Conservation (phyloP, 92 coral and sea anemone genomes). For the Epizoanthus rinbou region DNA sequence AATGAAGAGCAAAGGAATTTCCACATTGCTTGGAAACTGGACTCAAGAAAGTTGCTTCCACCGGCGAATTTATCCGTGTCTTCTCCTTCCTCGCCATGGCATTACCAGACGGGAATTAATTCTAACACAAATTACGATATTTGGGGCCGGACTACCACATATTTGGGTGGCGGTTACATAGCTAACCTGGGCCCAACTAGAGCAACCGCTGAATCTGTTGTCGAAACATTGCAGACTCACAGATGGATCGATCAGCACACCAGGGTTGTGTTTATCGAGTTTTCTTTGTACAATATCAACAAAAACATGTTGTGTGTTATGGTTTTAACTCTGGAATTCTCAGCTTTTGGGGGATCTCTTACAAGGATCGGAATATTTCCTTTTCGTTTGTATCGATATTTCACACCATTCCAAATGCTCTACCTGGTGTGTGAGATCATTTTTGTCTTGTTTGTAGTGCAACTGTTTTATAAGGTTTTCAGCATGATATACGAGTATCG, state of each 20-base stretch:
- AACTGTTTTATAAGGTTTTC: slow-evolving; percentile 46
- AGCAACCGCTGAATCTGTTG: slow-evolving; percentile 32
- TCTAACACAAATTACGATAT: slow-evolving; percentile 63
- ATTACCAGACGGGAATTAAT: slow-evolving; percentile 54
- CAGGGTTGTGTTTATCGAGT: slow-evolving; percentile 63
- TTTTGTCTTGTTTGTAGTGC: slow-evolving; percentile 63
- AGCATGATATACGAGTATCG: slow-evolving; percentile 49
- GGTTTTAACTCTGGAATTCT: slow-evolving; percentile 54
- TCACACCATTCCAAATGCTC: slow-evolving; percentile 56
- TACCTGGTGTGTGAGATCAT: slow-evolving; percentile 68
- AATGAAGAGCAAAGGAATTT: no score
- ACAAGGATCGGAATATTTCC: slow-evolving; percentile 58
- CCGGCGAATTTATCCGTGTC: no score
- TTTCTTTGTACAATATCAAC: slow-evolving; percentile 67
- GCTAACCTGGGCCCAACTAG: slow-evolving; percentile 50
- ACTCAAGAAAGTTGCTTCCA: no score
- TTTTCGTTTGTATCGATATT: slow-evolving; percentile 71
- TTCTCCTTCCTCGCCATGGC: slow-evolving; percentile 58
- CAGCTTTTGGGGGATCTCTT: slow-evolving; percentile 62
- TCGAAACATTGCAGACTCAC: slow-evolving; percentile 45
- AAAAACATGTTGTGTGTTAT: slow-evolving; percentile 54
- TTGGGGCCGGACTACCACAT: slow-evolving; percentile 38
- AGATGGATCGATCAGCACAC: slow-evolving; percentile 64
- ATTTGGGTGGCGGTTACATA: slow-evolving; percentile 68
- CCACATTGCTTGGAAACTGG: no score